Base-by-base conservation (phyloP, 30 jellyfish, hydroid and myxozoan genomes). In the Hydractinia symbiolongicarpus region DNA sequence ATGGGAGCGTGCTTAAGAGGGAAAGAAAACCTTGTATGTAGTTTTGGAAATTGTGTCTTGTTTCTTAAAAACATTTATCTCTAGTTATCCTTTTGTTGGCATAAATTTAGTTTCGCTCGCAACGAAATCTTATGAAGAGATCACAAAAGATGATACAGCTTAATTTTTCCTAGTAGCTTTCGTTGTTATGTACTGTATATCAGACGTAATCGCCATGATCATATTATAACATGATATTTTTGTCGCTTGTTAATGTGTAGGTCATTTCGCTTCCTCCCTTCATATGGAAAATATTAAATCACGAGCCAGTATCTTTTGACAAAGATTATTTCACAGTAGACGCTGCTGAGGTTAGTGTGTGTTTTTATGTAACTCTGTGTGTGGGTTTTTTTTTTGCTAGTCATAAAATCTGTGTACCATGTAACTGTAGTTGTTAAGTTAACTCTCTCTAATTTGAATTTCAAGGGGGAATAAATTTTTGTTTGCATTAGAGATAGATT, bases 1-100 rank as follows among this genome's bases (percentile, higher is more conserved):
- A 89, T 89, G 96, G 96, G 96, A 21, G 96, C 96, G 5, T 89
- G 96, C 61, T 57, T 89, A 57, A 84, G 96, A 2, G 94, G 94
- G 21, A 83, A 89, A 73, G 96, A 89, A 67, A 82, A 82, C 55
- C 78, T 89, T 88, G 96, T 87, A 55, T 72, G 85, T 53, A 10
- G 14, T 15, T 40, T 50, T 21, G 20, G 44, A 30, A 30, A 30
- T 30, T 30, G 54, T 68, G 78, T 68, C 15, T 68, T 68, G 54
- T 68, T 68, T 68, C 50, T 68, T 68, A 30, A 10, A 68, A 68
- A 50, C n/a, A 68, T 10, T 68, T 15, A 68, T 15, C 3, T 17
- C 17, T 68, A 10, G 54, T 68, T 68, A 15, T 11, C 14, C 52
- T 20, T 11, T 68, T 68, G 54, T 15, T 15, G 21, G 4, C 14